Base-by-base conservation (phyloP, 2,797 vertebrate genomes). In the Prunella strophiata region DNA sequence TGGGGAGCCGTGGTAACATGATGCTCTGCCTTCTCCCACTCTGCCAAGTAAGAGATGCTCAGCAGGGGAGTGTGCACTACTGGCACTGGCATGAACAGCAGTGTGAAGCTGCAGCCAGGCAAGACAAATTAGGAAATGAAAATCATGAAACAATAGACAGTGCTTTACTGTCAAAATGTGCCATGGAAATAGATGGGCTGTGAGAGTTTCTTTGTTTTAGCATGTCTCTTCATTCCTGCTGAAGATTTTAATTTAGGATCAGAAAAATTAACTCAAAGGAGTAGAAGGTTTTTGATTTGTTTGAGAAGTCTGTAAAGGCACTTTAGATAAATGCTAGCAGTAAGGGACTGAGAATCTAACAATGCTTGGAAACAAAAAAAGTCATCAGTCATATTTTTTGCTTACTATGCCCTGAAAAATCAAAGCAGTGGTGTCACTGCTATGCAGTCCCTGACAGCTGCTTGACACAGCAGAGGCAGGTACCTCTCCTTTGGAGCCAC, bases 281-380 rank as follows among this genome's bases (percentile, higher is more conserved):
- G 26, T 26, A 51, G 52, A 42, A 89, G 52, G 20, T 23, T 81
- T 88, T 77, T 81, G 79, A 17, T 38, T 89, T 84, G n/a, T 74
- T 58, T 51, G 20, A 20, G 16, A 75, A 59, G 66, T 48, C 34
- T 23, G n/a, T 87, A 94, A 93, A 87, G 55, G 38, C 67, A 91
- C 68, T 71, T 88, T 85, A 76, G 87, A 67, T 71, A 83, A 76
- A 71, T 29, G n/a, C 19, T 91, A 68, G 91, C 84, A 85, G 58
- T 55, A 84, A 92, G 83, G 30, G 51, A 82, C 52, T 80, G 54
- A 59, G 77, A 91, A 84, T 68, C 17, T 72, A 43, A 67, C 48
- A 58, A 59, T 79, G 20, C 67, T 71, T 87, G 43, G 90, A 66
- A 97, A 91, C 66, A 32, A 80, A 95, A 84, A 96, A 96, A 94